A percentile compares a stretch with the other conserved stretches of the same genome.
These are phyloP conservation scores for Hassar affinis DNA, from an alignment of 2,113 vertebrate species.

Conservation along the genomic window DNA sequence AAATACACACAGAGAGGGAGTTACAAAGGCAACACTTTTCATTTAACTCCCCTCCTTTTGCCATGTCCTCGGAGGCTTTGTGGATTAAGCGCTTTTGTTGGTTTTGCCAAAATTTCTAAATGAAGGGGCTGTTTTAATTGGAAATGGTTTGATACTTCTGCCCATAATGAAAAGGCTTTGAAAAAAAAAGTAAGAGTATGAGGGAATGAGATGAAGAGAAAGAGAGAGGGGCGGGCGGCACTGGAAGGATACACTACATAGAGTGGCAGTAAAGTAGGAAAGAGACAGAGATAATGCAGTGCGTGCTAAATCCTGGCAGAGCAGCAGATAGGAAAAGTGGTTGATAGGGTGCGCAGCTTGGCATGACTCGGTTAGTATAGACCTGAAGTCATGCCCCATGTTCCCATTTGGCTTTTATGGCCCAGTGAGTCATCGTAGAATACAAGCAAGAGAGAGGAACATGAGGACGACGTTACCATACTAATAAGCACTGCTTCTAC, in stretches of 20 bases:
- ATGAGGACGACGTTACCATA: conserved; percentile 14
- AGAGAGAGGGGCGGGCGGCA: conserved; percentile 63
- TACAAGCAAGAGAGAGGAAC: not conserved
- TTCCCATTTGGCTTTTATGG: conserved; percentile 21
- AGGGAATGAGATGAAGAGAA: conserved; percentile 33
- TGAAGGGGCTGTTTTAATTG: conserved; percentile 66
- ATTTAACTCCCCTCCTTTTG: conserved; percentile 57
- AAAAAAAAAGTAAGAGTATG: not conserved
- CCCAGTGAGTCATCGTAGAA: conserved; percentile 17
- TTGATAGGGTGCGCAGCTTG: conserved; percentile 53
- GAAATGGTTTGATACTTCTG: conserved; percentile 68
- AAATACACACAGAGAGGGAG: conserved; percentile 61
- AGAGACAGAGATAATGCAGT: not conserved
- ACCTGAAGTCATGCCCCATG: conserved; percentile 27
- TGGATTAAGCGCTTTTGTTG: conserved; percentile 49
- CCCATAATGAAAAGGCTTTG: conserved; percentile 72
- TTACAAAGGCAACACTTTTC: conserved; percentile 52
- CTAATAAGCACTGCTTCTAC: conserved; percentile 24
- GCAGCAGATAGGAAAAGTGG: conserved; percentile 54
- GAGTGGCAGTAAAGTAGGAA: not conserved
- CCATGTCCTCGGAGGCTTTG: conserved; percentile 30
- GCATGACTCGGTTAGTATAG: conserved; percentile 24
- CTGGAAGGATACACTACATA: not conserved
- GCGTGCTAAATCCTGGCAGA: conserved; percentile 41
- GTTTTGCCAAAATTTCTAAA: conserved; percentile 46